Percentiles rank a stretch among this genome's conserved stretches.
These are phyloP conservation scores for Dicaeum eximium DNA, from an alignment of 2,113 vertebrate species.

Conservation along the genomic window DNA sequence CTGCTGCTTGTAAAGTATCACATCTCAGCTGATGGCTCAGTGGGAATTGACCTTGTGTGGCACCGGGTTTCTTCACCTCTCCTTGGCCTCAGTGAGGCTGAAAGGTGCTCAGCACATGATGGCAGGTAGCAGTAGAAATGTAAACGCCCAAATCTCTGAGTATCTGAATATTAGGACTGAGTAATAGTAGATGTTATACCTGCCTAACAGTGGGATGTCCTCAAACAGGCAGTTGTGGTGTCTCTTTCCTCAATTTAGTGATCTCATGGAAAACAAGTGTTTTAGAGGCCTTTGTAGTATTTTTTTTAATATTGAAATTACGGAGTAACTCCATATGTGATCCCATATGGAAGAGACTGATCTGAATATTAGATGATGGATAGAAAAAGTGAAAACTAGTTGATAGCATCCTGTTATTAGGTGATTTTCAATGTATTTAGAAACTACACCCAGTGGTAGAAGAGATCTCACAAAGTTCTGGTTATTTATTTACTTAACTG, in stretches of 20 bases:
- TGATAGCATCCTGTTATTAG: background rate
- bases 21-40: background rate
- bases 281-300: accelerated
- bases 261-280: background rate
- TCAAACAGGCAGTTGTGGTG: background rate
- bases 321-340: background rate
- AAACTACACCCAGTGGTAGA: background rate
- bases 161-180: background rate
- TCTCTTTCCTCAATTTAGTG: background rate
- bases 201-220: background rate
- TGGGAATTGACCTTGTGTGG: background rate
- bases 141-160: background rate
- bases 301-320: background rate
- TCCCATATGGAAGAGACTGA: background rate
- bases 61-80: background rate
- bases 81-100: background rate
- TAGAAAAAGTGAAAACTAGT: background rate
- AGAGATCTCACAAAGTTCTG: background rate
- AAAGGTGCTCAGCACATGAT: background rate
- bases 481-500: background rate
- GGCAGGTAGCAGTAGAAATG: background rate
- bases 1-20: background rate
- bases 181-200: background rate
- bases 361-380: background rate
- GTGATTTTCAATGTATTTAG: background rate